Conservation (phyloP, 2,797 vertebrate species). For the Hapalemur alaotrensis region DNA sequence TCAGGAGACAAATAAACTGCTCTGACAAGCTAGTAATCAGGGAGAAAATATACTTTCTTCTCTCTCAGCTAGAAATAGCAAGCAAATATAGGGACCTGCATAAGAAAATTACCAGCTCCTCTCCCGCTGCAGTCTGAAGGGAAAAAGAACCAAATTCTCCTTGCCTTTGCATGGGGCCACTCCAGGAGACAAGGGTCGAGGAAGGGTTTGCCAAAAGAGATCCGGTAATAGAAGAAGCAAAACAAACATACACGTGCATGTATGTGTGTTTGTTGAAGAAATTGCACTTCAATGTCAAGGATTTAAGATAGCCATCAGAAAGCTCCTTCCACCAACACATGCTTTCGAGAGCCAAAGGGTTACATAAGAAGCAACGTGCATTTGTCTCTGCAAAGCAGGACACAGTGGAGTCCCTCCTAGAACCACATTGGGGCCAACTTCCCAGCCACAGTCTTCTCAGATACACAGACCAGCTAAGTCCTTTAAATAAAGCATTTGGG, state of each 20-base stretch:
- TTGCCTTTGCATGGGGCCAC: conserved; percentile 29
- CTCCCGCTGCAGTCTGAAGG: neutral
- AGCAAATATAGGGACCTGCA: neutral
- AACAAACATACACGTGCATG: neutral
- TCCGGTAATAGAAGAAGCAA: neutral
- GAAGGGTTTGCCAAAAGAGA: conserved; percentile 43
- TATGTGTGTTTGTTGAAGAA: neutral
- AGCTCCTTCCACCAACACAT: neutral
- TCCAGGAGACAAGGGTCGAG: neutral
- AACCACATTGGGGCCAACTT: no score
- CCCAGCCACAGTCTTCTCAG: neutral
- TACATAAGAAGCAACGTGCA: neutral
- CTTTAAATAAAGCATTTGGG: neutral
- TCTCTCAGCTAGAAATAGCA: conserved; percentile 29
- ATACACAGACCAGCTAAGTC: neutral
- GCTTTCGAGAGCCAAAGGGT: neutral
- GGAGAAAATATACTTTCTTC: conserved; percentile 40
- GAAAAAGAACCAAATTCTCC: conserved; percentile 6
- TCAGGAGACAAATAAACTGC: conserved; percentile 46
- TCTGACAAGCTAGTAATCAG: conserved; percentile 47
- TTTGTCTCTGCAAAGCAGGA: neutral
- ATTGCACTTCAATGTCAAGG: neutral
- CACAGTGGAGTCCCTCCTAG: neutral
- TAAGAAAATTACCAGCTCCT: neutral
- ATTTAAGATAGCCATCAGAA: neutral